phyloP scores from a whole-genome alignment of 2,113 vertebrate species.

The Apteryx mantelli region DNA sequence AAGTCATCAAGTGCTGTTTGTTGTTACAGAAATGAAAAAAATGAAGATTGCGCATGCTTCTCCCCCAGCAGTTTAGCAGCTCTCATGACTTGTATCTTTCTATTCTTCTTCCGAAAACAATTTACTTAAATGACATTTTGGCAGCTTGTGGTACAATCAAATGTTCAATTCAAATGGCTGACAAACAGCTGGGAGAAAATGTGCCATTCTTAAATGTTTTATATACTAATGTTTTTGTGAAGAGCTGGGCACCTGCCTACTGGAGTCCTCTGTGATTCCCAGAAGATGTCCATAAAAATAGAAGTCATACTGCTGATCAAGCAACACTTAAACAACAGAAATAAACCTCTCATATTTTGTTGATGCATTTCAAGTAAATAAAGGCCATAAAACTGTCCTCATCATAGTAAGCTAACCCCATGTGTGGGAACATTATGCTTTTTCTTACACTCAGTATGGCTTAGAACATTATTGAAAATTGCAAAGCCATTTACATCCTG shows the following conservation, averaged over 20 bases:
- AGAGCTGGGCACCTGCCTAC: slow-evolving; percentile 28
- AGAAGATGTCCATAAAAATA: not conserved
- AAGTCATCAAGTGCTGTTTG: not conserved
- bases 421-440: slow-evolving; percentile 4
- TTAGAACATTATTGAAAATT: slow-evolving; percentile 15
- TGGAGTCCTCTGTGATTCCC: not conserved
- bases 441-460: not conserved
- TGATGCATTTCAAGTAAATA: slow-evolving; percentile 26
- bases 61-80: not conserved
- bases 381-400: slow-evolving; percentile 39
- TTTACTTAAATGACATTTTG: not conserved
- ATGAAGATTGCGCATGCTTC: not conserved
- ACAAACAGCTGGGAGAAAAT: slow-evolving; percentile 5
- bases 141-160: slow-evolving; percentile 2
- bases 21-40: not conserved
- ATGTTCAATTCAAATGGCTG: not conserved
- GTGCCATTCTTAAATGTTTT: not conserved
- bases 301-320: slow-evolving; percentile 4
- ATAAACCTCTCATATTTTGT: slow-evolving; percentile 23
- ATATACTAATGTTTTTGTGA: slow-evolving; percentile 9
- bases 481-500: slow-evolving; percentile 33
- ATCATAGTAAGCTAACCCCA: not conserved
- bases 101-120: not conserved
- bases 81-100: not conserved
- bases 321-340: slow-evolving; percentile 29